Conservation (phyloP, 2,113 vertebrate genomes). For the Perca flavescens region DNA sequence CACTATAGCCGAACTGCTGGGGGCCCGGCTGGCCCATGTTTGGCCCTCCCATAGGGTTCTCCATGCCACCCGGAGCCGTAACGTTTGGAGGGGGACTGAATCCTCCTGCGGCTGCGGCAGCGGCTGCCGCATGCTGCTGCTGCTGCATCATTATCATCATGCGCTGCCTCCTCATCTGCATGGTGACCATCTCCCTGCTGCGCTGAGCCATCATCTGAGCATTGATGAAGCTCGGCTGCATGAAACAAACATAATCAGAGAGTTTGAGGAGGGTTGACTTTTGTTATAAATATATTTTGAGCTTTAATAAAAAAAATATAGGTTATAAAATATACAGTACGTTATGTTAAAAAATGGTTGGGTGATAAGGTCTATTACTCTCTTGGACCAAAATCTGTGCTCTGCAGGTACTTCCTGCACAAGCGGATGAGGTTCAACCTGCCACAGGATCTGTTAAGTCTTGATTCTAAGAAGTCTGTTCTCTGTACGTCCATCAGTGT, state of each 20-base stretch:
- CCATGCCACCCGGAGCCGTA: conserved; percentile 94
- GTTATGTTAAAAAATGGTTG: not conserved
- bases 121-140: conserved; percentile 83
- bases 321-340: not conserved
- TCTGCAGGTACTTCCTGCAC: not conserved
- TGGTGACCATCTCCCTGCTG: conserved; percentile 92
- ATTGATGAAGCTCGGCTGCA: conserved; percentile 92
- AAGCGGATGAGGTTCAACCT: not conserved
- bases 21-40: conserved; percentile 90
- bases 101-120: conserved; percentile 81
- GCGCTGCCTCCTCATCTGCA: conserved; percentile 94
- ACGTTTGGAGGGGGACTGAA: conserved; percentile 98
- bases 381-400: too few relatives aligned
- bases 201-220: conserved; percentile 98
- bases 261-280: not conserved
- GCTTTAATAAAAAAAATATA: not conserved
- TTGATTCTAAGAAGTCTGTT: not conserved
- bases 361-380: not conserved
- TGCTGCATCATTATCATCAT: conserved; percentile 96
- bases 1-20: conserved; percentile 92
- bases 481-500: not conserved
- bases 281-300: not conserved
- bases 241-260: not conserved
- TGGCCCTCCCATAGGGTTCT: conserved; percentile 88
- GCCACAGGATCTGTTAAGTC: not conserved